phyloP scores from a whole-genome alignment of 2,113 vertebrate species.

The Vidua chalybeata region DNA sequence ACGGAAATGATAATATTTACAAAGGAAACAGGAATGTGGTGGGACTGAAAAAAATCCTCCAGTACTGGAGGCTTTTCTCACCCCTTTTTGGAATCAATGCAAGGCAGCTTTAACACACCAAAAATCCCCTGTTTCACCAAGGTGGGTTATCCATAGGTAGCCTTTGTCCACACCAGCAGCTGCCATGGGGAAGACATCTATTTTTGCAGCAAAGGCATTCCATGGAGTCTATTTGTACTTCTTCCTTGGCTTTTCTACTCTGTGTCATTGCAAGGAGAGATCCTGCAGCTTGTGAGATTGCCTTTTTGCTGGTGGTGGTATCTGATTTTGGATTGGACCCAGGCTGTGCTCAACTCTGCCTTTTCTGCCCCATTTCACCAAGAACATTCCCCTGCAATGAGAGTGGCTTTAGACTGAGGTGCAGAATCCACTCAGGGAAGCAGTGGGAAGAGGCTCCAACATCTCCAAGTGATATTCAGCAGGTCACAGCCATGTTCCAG shows the following conservation, averaged over 20 bases:
- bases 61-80: neutral
- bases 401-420: neutral
- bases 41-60: neutral
- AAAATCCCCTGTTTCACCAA: neutral
- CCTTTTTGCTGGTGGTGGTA: neutral
- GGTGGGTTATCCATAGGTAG: neutral
- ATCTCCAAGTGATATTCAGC: neutral
- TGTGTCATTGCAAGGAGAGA: neutral
- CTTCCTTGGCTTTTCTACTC: neutral
- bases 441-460: neutral
- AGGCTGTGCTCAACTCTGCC: neutral
- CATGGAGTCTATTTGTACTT: neutral
- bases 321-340: neutral
- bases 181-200: neutral
- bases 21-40: neutral
- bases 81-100: neutral
- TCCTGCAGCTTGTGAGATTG: neutral
- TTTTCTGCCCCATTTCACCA: neutral
- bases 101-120: neutral
- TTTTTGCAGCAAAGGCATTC: neutral
- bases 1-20: neutral
- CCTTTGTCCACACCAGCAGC: neutral
- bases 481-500: neutral
- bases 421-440: neutral
- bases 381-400: neutral